Evolutionary conservation across 2,888 invertebrate genomes (phyloP), one percentile per base, ranked within the genome.

Genomic region (Camponotus fellah): DNA sequence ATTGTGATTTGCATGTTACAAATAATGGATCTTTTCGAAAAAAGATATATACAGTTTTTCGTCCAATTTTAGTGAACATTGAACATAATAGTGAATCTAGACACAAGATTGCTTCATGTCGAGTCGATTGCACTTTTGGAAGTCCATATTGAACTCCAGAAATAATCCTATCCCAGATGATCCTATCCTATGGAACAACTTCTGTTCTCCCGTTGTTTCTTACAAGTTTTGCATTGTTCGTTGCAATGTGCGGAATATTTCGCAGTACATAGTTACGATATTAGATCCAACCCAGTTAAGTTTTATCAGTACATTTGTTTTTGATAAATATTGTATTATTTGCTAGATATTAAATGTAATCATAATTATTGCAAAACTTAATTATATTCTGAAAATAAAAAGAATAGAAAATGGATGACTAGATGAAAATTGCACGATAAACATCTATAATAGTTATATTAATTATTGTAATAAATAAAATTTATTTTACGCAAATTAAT

Each of bases 181-280:
- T 26, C 26, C 26, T 26, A 26, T 26, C 26, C 26, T 77, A 77
- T 77, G 81, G 62, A 82, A 74, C 65, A 88, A 88, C 84, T 88
- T 84, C 65, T 68, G 71, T 87, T 88, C 0, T 83, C 72, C 64
- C 84, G 66, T 49, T 84, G 72, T 62, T 60, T 65, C 40, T 32
- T 58, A 60, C 43, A 88, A 88, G 80, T 86, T 88, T 84, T 80
- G 79, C 80, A 58, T 43, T 76, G 86, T 86, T 88, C 74, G 49
- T 21, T 32, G 17, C 65, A 62, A 62, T 74, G 46, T 76, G 53
- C 66, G 26, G 17, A 53, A 66, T 77, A 77, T 66, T 66, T 26
- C 37, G 76, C 56, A 37, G 58, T 66, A 17, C 43, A 80, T 82
- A 77, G 66, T 66, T 79, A 66, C 37, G 58, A 56, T 53, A 77